Conservation (phyloP, 2,888 invertebrate species). For the Meandrusa payeni region DNA sequence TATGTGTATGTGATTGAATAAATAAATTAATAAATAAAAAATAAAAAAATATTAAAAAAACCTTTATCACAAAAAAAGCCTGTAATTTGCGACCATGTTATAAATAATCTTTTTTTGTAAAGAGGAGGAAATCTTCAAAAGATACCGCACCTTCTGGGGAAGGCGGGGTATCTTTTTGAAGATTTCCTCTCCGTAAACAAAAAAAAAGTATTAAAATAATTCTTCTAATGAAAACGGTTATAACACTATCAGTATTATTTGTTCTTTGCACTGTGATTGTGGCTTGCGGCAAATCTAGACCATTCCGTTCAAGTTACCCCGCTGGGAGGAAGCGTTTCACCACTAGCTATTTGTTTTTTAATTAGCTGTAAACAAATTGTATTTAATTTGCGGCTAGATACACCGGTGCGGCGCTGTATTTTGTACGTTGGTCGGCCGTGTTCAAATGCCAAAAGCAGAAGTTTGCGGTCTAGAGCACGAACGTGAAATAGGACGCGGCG, state of each 20-base stretch:
- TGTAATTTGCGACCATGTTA: no score
- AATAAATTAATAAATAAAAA: no score
- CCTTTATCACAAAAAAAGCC: no score
- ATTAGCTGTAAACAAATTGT: constrained; percentile 62
- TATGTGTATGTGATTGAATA: no score
- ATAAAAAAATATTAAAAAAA: no score
- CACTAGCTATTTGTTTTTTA: constrained; percentile 54
- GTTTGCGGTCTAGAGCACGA: constrained; percentile 53
- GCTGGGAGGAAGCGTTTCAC: constrained; percentile 46
- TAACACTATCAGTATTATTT: constrained; percentile 19
- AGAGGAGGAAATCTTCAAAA: no score
- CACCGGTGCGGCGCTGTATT: constrained; percentile 49
- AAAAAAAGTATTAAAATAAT: no score
- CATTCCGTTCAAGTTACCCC: constrained; percentile 38
- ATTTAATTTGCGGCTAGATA: constrained; percentile 65
- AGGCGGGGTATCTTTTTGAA: no score
- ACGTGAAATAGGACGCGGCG: constrained; percentile 44
- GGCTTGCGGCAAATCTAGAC: constrained; percentile 30
- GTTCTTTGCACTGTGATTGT: constrained; percentile 27
- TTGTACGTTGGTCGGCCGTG: constrained; percentile 50
- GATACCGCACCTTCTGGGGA: no score
- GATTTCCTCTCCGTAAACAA: no score
- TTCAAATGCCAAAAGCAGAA: constrained; percentile 66
- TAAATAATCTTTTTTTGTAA: no score
- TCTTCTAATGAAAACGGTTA: no score